Evolutionary conservation across 2,113 vertebrate genomes (phyloP).

Genomic region (Asarcornis scutulata): DNA sequence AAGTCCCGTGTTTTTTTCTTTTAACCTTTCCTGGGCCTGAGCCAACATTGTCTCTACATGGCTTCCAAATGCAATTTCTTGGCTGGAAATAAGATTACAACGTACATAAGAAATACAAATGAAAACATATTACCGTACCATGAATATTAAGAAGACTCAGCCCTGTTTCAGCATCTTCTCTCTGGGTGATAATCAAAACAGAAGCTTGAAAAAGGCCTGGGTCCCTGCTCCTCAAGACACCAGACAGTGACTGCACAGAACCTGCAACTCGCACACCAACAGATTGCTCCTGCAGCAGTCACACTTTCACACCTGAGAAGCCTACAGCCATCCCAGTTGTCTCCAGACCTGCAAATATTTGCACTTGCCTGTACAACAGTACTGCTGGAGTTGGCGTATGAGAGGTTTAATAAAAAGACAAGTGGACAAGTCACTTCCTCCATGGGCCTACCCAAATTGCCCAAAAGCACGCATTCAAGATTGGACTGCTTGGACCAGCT

Average conservation of each 20-base stretch:
- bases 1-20: not conserved
- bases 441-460: accelerated
- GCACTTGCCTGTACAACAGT: not conserved
- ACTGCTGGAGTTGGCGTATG: not conserved
- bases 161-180: not conserved
- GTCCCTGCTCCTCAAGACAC: not conserved
- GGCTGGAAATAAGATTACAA: constrained; percentile 29
- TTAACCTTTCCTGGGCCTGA: not conserved
- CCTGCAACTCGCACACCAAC: not conserved
- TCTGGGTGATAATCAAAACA: not conserved
- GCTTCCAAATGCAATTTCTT: constrained; percentile 18
- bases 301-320: not conserved
- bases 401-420: accelerated
- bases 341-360: not conserved
- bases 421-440: not conserved
- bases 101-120: not conserved
- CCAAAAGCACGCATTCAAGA: not conserved
- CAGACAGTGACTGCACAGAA: not conserved
- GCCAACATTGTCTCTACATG: not conserved
- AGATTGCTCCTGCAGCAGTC: not conserved
- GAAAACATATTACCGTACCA: not conserved
- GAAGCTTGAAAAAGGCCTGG: not conserved
- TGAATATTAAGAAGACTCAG: not conserved
- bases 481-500: not conserved
- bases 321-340: not conserved